Evolutionary conservation across 2,113 vertebrate genomes (phyloP).

Genomic region (Calyptommatus sinebrachiatus): DNA sequence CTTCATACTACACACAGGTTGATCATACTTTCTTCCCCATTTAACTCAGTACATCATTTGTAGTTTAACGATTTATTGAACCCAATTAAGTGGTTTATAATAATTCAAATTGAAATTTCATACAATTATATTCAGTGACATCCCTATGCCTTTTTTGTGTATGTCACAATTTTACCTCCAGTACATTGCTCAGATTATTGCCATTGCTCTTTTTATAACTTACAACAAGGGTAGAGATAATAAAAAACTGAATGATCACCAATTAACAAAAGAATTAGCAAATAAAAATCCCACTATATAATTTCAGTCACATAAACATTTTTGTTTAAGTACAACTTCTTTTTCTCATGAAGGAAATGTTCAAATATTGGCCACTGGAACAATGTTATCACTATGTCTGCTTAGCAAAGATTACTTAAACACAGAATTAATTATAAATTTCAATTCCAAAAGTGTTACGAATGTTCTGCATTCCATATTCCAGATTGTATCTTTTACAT

Average conservation of each 20-base stretch:
- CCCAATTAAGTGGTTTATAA: background rate
- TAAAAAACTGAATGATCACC: background rate
- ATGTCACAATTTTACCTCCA: background rate
- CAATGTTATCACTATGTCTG: no score
- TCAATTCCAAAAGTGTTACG: background rate
- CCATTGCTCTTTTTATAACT: background rate
- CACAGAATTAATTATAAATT: background rate
- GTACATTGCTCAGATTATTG: background rate
- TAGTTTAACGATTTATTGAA: background rate
- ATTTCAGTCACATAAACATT: background rate
- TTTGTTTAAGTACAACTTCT: background rate
- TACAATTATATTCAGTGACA: background rate
- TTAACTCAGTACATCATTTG: background rate
- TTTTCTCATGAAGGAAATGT: background rate
- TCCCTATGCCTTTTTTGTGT: background rate
- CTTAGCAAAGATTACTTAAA: no score
- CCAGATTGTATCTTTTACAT: background rate
- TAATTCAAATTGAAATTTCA: background rate
- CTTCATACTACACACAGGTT: background rate
- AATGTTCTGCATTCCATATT: background rate
- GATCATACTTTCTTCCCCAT: background rate
- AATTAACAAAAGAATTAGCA: background rate
- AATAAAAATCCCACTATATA: background rate
- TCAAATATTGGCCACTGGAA: no score
- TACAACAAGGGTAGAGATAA: background rate